Conservation (phyloP, 2,888 invertebrate genomes). For the Heliconius charithonia region DNA sequence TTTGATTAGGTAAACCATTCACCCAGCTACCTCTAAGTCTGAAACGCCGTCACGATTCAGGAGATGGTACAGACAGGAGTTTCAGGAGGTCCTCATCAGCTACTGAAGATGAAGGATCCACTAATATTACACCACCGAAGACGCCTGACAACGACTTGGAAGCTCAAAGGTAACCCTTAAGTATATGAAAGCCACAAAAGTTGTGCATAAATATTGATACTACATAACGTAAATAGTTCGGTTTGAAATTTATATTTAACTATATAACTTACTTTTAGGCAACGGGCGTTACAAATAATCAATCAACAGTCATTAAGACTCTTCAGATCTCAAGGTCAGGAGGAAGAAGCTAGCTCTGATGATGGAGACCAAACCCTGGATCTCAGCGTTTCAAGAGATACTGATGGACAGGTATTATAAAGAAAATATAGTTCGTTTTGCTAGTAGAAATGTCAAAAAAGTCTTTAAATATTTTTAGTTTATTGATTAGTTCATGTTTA, state of each 20-base stretch:
- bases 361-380: slow-evolving; percentile 82
- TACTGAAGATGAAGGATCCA: slow-evolving; percentile 79
- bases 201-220: background rate
- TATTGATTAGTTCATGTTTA: background rate
- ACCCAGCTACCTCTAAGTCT: slow-evolving; percentile 75
- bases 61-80: slow-evolving; percentile 71
- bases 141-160: slow-evolving; percentile 80
- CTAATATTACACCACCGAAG: slow-evolving; percentile 80
- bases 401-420: slow-evolving; percentile 74
- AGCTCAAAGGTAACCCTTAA: slow-evolving; percentile 66
- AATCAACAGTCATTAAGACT: slow-evolving; percentile 79
- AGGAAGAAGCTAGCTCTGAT: slow-evolving; percentile 80
- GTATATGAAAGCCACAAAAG: background rate
- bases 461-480: no score
- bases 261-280: slow-evolving; percentile 57
- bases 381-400: slow-evolving; percentile 78
- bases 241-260: slow-evolving; percentile 25
- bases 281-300: slow-evolving; percentile 78
- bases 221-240: background rate
- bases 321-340: slow-evolving; percentile 70
- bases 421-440: background rate
- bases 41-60: slow-evolving; percentile 76
- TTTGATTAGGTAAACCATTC: slow-evolving; percentile 70
- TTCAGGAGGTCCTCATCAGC: slow-evolving; percentile 76
- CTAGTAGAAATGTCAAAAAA: background rate